phyloP scores from a whole-genome alignment of 2,888 invertebrate genomes.

The Lasius platythorax region DNA sequence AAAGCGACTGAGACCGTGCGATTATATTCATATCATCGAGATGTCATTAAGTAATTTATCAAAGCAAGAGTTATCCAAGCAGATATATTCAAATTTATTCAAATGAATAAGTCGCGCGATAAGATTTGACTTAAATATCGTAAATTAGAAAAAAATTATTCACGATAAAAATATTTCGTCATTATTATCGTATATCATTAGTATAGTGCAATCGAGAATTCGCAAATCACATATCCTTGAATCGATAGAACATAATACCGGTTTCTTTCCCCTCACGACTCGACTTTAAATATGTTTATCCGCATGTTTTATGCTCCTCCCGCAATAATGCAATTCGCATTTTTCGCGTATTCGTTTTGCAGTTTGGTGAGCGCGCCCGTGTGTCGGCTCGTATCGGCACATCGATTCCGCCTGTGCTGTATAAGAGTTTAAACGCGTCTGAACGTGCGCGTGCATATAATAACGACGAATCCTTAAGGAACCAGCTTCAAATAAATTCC shows the following conservation, averaged over 20 bases:
- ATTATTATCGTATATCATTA: constrained; percentile 10
- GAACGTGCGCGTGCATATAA: constrained; percentile 65
- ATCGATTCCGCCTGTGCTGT: constrained; percentile 58
- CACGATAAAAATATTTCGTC: not conserved
- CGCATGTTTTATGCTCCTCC: constrained; percentile 77
- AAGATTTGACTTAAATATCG: not conserved
- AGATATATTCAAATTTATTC: not conserved
- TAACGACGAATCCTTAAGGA: constrained; percentile 64
- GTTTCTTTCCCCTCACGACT: constrained; percentile 45
- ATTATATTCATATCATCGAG: not conserved
- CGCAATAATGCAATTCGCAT: constrained; percentile 78
- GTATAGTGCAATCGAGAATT: not conserved
- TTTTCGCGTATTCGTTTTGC: constrained; percentile 73
- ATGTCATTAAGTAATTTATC: not conserved
- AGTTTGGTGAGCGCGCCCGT: constrained; percentile 60
- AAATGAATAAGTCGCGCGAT: not conserved
- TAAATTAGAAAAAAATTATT: not conserved
- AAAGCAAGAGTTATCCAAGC: not conserved
- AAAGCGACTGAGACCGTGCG: not conserved
- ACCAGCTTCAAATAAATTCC: constrained; percentile 65
- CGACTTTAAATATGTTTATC: constrained; percentile 78
- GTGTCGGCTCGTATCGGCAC: constrained; percentile 67
- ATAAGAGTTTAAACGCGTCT: constrained; percentile 63
- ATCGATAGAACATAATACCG: constrained; percentile 66
- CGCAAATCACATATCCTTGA: constrained; percentile 52